phyloP scores from a whole-genome alignment of 2,888 invertebrate species.

The Xestia c-nigrum region DNA sequence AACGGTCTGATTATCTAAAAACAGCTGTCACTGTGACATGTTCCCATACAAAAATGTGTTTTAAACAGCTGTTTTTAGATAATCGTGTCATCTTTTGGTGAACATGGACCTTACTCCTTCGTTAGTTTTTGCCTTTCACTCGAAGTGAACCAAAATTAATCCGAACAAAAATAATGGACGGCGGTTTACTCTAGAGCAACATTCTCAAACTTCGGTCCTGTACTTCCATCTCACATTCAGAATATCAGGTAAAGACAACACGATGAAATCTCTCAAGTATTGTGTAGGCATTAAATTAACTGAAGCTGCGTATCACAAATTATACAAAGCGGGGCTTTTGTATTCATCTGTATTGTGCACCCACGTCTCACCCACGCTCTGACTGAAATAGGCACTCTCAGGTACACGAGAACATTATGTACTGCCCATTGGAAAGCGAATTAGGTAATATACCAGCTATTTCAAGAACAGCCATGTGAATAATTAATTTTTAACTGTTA shows the following conservation, averaged over 20 bases:
- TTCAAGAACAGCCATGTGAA: neutral
- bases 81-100: too few species aligned
- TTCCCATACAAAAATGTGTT: too few species aligned
- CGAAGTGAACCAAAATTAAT: too few species aligned
- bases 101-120: too few species aligned
- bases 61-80: too few species aligned
- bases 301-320: neutral
- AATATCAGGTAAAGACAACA: neutral
- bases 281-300: neutral
- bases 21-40: too few species aligned
- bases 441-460: neutral
- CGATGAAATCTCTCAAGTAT: neutral
- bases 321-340: neutral
- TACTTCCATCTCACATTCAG: neutral
- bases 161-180: neutral
- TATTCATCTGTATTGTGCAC: neutral
- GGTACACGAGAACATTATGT: neutral
- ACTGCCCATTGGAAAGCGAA: neutral
- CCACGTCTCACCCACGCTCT: slow-evolving; percentile 21
- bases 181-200: neutral
- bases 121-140: too few species aligned
- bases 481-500: neutral
- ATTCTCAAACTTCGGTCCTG: too few species aligned
- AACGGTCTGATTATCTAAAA: too few species aligned
- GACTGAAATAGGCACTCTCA: neutral